These are phyloP conservation scores for Lordiphosa fenestrarum DNA, from an alignment of 2,888 invertebrate species.

Conservation along the genomic window DNA sequence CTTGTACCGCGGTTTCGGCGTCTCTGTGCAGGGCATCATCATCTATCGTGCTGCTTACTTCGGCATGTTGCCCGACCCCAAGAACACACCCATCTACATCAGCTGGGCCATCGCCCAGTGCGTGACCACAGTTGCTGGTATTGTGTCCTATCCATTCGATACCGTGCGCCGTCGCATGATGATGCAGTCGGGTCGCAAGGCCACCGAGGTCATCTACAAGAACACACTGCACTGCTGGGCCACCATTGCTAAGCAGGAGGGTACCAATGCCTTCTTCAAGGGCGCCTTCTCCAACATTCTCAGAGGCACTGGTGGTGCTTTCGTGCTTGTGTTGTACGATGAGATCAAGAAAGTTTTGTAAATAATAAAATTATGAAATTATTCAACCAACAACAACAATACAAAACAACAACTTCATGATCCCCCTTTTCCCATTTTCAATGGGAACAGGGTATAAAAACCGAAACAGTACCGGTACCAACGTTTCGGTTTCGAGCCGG, in stretches of 20 bases:
- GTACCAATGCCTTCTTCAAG: conserved; percentile 94
- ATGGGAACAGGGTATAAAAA: too few relatives aligned
- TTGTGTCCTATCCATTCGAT: conserved; percentile 98
- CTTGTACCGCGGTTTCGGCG: too few relatives aligned
- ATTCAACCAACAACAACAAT: conserved; percentile 57
- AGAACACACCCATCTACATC: conserved; percentile 94
- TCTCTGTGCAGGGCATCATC: too few relatives aligned
- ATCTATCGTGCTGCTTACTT: too few relatives aligned
- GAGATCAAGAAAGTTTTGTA: conserved; percentile 88
- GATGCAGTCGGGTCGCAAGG: conserved; percentile 97
- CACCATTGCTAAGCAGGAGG: conserved; percentile 92
- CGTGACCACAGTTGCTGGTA: conserved; percentile 93
- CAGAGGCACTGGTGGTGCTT: conserved; percentile 96
- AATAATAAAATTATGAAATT: conserved; percentile 77
- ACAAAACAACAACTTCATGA: conserved; percentile 36
- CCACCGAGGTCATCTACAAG: conserved; percentile 92
- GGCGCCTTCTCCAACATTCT: conserved; percentile 97
- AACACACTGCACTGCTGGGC: conserved; percentile 95
- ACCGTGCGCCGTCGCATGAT: conserved; percentile 98
- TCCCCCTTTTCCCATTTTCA: too few relatives aligned
- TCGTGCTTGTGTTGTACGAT: conserved; percentile 96
- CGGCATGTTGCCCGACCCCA: conserved; percentile 95
- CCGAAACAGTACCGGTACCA: too few relatives aligned
- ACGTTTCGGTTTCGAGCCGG: too few relatives aligned
- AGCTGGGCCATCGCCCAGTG: conserved; percentile 96